Conservation (phyloP, 2,113 vertebrate species). For the Diadophis punctatus region DNA sequence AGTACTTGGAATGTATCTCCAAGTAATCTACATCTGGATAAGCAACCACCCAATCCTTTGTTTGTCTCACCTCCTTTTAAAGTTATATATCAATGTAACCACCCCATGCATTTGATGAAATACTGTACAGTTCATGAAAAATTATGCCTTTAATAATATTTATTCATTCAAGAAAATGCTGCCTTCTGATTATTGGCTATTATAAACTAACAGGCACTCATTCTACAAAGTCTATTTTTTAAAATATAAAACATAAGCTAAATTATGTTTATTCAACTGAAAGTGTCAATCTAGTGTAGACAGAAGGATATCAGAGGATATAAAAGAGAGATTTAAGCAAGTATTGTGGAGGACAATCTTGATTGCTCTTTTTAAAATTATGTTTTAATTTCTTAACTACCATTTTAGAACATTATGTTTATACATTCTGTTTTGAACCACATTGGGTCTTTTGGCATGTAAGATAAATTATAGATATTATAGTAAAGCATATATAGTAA, state of each 20-base stretch:
- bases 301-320: background rate
- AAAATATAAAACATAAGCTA: background rate
- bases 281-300: background rate
- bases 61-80: background rate
- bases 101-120: background rate
- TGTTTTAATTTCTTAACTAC: background rate
- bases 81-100: background rate
- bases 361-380: background rate
- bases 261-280: background rate
- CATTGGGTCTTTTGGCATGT: background rate
- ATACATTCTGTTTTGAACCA: background rate
- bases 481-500: background rate
- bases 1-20: background rate
- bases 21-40: background rate
- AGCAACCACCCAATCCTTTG: background rate
- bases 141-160: background rate
- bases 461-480: background rate
- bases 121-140: background rate
- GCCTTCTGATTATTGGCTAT: background rate
- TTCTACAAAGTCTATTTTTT: background rate
- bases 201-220: background rate
- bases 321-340: background rate
- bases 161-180: background rate
- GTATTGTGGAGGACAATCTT: background rate
- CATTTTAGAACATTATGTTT: background rate